Conservation (phyloP, 2,797 vertebrate genomes). For the Protonibea diacanthus region DNA sequence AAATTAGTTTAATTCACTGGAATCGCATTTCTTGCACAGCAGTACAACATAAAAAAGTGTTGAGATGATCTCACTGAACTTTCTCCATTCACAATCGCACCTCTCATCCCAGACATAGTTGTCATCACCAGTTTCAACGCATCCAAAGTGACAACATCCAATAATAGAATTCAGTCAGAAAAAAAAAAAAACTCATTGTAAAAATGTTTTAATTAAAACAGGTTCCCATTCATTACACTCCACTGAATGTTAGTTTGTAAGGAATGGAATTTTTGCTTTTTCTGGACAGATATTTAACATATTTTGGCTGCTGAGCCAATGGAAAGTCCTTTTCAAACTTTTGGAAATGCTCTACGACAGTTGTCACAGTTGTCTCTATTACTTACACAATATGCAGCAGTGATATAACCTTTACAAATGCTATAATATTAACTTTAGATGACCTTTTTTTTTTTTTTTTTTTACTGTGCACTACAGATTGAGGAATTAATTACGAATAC, state of each 20-base stretch:
- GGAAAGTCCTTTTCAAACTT: not conserved
- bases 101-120: constrained; percentile 40
- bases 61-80: constrained; percentile 31
- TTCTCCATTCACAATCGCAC: constrained; percentile 26
- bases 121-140: constrained; percentile 36
- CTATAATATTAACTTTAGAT: not conserved
- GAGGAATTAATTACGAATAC: not conserved
- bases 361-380: not conserved
- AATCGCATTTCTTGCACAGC: constrained; percentile 24
- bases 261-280: not conserved
- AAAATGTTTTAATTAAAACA: constrained; percentile 23
- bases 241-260: not conserved
- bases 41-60: constrained; percentile 26
- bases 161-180: constrained; percentile 36
- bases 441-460: too few species aligned
- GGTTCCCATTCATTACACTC: not conserved
- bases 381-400: not conserved
- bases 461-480: not conserved
- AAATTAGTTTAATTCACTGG: constrained; percentile 12
- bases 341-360: too few species aligned
- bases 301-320: not conserved
- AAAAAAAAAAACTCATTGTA: not conserved
- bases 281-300: not conserved
- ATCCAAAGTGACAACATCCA: constrained; percentile 7
- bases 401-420: not conserved